Percentiles rank a stretch among this genome's conserved stretches.
Evolutionary conservation across 2,888 invertebrate species (phyloP).

Genomic region (Limnephilus rhombicus): DNA sequence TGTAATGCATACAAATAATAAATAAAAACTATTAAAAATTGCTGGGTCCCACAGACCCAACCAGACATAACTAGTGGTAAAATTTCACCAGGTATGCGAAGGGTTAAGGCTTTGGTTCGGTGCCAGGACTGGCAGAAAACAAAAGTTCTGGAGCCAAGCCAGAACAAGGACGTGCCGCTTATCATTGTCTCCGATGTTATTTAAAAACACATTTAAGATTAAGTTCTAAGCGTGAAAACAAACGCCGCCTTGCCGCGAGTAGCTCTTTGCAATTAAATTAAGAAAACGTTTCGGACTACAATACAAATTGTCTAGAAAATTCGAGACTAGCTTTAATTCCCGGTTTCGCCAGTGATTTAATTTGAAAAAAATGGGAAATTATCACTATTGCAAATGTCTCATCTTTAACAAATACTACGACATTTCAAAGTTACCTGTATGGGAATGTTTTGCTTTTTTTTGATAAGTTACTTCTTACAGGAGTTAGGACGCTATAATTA

Average conservation of each 20-base stretch:
- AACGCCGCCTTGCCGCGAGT: not conserved
- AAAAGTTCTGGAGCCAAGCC: constrained; percentile 34
- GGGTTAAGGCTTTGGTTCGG: constrained; percentile 8
- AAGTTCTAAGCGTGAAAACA: constrained; percentile 23
- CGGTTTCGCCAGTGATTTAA: not conserved
- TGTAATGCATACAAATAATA: too few species aligned
- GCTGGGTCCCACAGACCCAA: too few species aligned
- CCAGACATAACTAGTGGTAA: too few species aligned
- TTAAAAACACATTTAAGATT: not conserved
- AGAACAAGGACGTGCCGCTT: constrained; percentile 24
- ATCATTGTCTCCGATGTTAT: constrained; percentile 31
- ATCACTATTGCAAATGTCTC: not conserved
- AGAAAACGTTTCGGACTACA: not conserved
- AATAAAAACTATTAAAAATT: too few species aligned
- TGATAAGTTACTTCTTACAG: too few species aligned
- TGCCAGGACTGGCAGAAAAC: constrained; percentile 42
- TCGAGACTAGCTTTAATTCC: not conserved
- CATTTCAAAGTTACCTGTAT: too few species aligned
- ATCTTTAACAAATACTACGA: not conserved
- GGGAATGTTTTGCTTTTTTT: too few species aligned
- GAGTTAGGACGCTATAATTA: too few species aligned
- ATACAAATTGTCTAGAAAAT: not conserved
- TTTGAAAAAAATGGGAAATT: not conserved
- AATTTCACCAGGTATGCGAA: too few species aligned
- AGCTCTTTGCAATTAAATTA: not conserved